Base-by-base conservation (phyloP, 2,888 invertebrate genomes). In the Synergus japonicus region DNA sequence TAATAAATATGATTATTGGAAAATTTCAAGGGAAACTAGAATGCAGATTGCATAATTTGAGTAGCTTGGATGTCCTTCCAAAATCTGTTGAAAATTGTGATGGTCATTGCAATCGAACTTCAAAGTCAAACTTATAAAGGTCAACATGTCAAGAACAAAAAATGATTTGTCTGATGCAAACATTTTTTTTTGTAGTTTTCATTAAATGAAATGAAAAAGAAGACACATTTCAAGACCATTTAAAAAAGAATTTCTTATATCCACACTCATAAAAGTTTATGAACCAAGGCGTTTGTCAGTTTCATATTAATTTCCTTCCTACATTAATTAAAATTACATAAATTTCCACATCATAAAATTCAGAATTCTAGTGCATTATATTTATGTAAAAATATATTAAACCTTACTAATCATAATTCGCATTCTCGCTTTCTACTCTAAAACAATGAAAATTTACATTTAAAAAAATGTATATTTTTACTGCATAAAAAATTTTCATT, bases 391-490 rank as follows among this genome's bases (percentile, higher is more conserved):
- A 69, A 46, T 46, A 69, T 49, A 69, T 69, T 44, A 44, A 29
- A 49, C 9, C 29, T 46, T 69, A 12, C 46, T 37, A 49, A 49
- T 69, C 69, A 46, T 12, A 29, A 49, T 69, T 69, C 46, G 29
- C 69, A 69, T 29, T 69, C 49, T 49, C 46, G 49, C 49, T 69
- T 69, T 69, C 69, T 69, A 69, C 15, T 29, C 49, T 37, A 22
- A 49, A n/a, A 69, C 46, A 49, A 69, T 49, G 46, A 46, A 69
- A 49, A 49, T 15, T 15, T 49, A 49, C 46, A 46, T 22, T 22
- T 22, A 22, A 22, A 22, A 22, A 22, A 22, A 22, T 22, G 22
- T 22, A 49, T 69, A 22, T 22, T 60, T 22, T 49, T 73, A 54
- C 29, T 73, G 37, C 22, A 73, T 37, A 41, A 49, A 37, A 54